Base-by-base conservation (phyloP, 1,140 invertebrate species). In the Chrysomallon squamiferum region DNA sequence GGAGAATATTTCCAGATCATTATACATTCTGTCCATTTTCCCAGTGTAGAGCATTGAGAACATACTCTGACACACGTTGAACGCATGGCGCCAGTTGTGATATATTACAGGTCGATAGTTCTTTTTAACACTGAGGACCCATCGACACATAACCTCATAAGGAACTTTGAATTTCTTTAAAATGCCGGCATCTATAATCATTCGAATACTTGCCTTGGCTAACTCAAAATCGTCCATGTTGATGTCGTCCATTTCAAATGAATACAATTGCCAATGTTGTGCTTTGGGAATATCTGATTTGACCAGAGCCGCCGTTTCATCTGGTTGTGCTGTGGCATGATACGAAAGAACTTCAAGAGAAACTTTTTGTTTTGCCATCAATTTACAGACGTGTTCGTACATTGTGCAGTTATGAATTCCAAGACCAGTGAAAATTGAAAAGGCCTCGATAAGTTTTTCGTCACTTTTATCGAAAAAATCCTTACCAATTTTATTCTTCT, bases 31-130 rank as follows among this genome's bases (percentile, higher is more conserved):
- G 20, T 13, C 22, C 20, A 61, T 22, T 6, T 47, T 29, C 2
- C 58, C 58, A 0, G 54, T 59, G 30, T 13, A 93, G 6, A 95
- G 85, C 90, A 97, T 95, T 0, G 94, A 92, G 78, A 96, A 98
- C 95, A 97, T 97, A 0, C 94, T 95, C 80, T 97, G 95, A 0
- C 93, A 92, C 0, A 97, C 95, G 83, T 97, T 97, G 2, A 97
- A 87, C 0, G 95, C 95, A 84, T 98, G 95, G 54, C 95, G 88
- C 95, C 95, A 98, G 79, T 98, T 98, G 84, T 98, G 95, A 80
- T 98, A 98, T 77, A 95, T 96, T 0, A 97, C 95, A 3, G 93
- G 93, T 15, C 95, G 89, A 83, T 96, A 96, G 82, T 97, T 98
- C 83, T 97, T 97, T 76, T 95, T 95, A 0, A 97, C 95, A 82